phyloP scores from a whole-genome alignment of 2,888 invertebrate genomes.

The Tubulanus polymorphus region DNA sequence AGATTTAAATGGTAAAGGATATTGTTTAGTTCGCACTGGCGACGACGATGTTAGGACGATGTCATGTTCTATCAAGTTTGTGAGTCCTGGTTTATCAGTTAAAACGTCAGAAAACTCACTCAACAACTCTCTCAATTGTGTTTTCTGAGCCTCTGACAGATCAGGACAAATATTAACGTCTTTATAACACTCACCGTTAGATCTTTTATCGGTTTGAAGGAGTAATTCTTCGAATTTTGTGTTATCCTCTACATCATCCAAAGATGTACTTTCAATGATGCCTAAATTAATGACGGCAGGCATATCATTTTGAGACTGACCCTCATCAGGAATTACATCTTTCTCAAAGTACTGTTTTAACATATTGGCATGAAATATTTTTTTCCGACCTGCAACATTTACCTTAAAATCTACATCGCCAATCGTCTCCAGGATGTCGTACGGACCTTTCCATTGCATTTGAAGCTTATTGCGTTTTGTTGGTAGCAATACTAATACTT shows the following conservation, averaged over 20 bases:
- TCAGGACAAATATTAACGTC: background rate
- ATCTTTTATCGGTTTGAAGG: too few species aligned
- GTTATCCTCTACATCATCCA: too few species aligned
- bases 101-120: constrained; percentile 4
- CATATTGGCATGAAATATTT: constrained; percentile 9
- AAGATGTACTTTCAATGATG: too few species aligned
- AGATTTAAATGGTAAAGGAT: constrained; percentile 17
- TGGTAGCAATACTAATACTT: constrained; percentile 12
- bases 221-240: too few species aligned
- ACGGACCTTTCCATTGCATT: constrained; percentile 19
- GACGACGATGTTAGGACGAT: constrained; percentile 6
- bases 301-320: too few species aligned
- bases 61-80: constrained; percentile 4
- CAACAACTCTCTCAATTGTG: background rate
- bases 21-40: constrained; percentile 8
- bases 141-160: constrained; percentile 1
- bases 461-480: constrained; percentile 12
- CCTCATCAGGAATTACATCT: too few species aligned
- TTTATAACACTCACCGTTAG: too few species aligned
- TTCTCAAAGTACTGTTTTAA: constrained; percentile 9
- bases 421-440: constrained; percentile 1
- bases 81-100: constrained; percentile 9
- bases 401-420: constrained; percentile 11
- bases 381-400: constrained; percentile 6
- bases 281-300: too few species aligned